Evolutionary conservation across 1,140 invertebrate species (phyloP).

Genomic region (Trichonephila clavipes): DNA sequence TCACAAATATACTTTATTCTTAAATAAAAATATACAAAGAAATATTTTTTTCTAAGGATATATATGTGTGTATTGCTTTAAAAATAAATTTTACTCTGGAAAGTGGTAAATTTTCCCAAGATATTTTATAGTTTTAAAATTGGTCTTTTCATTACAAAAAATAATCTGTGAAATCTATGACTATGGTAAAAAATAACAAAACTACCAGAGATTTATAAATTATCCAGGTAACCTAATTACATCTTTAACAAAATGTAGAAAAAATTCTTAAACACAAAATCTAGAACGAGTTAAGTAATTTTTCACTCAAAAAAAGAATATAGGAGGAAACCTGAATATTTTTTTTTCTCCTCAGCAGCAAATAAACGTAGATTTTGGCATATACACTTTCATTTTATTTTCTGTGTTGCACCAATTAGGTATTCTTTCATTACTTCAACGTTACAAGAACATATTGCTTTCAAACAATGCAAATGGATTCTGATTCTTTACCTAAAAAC

Average conservation of each 20-base stretch:
- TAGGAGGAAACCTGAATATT: neutral
- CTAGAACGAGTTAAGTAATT: neutral
- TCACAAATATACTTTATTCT: no score
- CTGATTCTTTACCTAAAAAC: neutral
- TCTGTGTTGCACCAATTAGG: neutral
- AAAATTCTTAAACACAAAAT: neutral
- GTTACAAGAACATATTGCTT: neutral
- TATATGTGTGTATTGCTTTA: no score
- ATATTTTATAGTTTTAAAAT: no score
- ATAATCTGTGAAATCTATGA: no score
- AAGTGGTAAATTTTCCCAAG: no score
- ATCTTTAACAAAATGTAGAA: neutral
- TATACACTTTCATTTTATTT: neutral
- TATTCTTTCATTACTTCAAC: neutral
- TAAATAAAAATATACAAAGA: no score
- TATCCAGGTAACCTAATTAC: slow-evolving; percentile 10
- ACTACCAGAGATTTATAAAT: neutral
- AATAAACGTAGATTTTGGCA: neutral
- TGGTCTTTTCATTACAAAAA: no score
- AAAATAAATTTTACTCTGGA: no score
- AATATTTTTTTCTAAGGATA: no score
- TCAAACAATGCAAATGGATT: neutral
- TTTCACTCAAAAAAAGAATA: neutral
- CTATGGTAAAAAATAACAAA: neutral
- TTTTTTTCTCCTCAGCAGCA: neutral